Conservation (phyloP, 2,113 vertebrate genomes). For the Varanus komodoensis region DNA sequence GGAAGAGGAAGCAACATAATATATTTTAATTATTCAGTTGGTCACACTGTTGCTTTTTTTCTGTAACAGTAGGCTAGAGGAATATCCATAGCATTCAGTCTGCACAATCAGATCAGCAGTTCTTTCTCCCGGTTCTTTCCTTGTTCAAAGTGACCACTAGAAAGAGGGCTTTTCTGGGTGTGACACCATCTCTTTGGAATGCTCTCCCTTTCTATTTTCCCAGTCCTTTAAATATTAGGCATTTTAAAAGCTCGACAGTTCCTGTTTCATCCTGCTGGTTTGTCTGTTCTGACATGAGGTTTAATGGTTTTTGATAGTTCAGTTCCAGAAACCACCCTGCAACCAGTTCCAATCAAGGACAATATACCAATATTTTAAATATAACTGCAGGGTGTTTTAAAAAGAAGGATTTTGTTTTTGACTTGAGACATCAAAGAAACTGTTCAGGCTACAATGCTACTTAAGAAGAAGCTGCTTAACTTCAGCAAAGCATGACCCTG, state of each 20-base stretch:
- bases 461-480: neutral
- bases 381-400: neutral
- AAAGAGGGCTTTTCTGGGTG: neutral
- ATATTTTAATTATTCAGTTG: neutral
- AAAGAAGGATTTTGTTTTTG: neutral
- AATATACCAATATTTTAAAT: neutral
- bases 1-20: neutral
- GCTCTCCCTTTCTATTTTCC: neutral
- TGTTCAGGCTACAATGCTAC: conserved; percentile 5
- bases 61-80: neutral
- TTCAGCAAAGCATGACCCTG: neutral
- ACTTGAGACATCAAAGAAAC: neutral
- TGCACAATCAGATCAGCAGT: neutral
- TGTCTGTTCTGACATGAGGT: too few relatives aligned
- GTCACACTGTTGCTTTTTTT: neutral
- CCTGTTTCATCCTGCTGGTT: neutral
- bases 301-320: neutral
- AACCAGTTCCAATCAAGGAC: neutral
- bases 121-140: neutral
- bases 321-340: neutral
- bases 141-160: neutral
- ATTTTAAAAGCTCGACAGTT: neutral
- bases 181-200: neutral
- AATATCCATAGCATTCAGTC: neutral
- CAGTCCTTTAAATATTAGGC: neutral